Evolutionary conservation across 2,888 invertebrate genomes (phyloP), one percentile per base, ranked within the genome.

Genomic region (Drosophila ochracea): DNA sequence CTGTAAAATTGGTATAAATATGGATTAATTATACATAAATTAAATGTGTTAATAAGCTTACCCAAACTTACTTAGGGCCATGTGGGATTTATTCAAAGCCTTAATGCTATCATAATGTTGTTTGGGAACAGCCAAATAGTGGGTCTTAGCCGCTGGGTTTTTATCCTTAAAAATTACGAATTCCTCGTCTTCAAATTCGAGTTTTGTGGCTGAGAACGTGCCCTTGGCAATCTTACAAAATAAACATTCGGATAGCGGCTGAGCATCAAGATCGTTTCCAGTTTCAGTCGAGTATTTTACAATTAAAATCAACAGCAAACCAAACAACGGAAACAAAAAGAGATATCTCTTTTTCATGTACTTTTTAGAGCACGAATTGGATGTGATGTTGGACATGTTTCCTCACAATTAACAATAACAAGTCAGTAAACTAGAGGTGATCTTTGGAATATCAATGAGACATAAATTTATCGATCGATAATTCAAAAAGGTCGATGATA

Each of bases 131-230:
- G 97, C 95, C 77, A 98, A 94, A 87, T 96, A 96, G 91, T 99
- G 98, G 93, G 96, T 95, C 10, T 95, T 95, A 0, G 97, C 95
- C 0, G 96, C 97, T 5, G 98, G 98, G 90, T 95, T 95, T 13
- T 95, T 97, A 91, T 98, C 98, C 50, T 95, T 95, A 91, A 98
- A 97, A 37, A 97, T 96, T 9, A 96, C 95, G 41, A 96, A 93
- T 54, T 96, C 95, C 0, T 97, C 96, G 89, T 96, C 96, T 94
- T 97, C 95, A 82, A 95, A 96, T 63, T 96, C 92, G 60, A 96
- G 94, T 85, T 95, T 95, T 0, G 95, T 95, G 5, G 95, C 93
- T 43, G 94, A 94, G 65, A 95, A 54, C 11, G 33, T 92, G 53
- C 95, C 95, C 47, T 94, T 94, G 19, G 95, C 94, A 60, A 97